Base-by-base conservation (phyloP, 2,797 vertebrate genomes). In the Odontamblyopus lacepedii region DNA sequence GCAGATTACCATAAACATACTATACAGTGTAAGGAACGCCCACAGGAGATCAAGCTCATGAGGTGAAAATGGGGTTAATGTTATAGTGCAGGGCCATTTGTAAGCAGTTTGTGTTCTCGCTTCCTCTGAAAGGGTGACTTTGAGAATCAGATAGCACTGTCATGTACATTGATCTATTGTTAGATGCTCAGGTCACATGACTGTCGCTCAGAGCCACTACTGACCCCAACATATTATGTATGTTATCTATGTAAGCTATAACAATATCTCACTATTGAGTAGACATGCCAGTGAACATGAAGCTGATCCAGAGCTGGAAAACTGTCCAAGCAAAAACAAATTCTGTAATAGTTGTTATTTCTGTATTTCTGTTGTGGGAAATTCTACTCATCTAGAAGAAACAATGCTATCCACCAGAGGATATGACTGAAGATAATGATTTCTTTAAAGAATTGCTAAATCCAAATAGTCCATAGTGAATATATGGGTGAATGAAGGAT, bases 151-250 rank as follows among this genome's bases (percentile, higher is more conserved):
- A 82, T 41, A 3, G 23, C 29, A 63, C 78, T 8, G 63, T 74
- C 55, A 15, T 71, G 82, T 77, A 70, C 80, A 88, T 81, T 26
- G 83, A 88, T 82, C 74, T 12, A 2, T 74, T 76, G 56, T 67
- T 55, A 70, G 26, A 60, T 53, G 48, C 60, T 75, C 69, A 30
- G 9, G 0, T 82, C 83, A 55, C 6, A 53, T 69, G 63, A 61
- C 2, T 29, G 60, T 41, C 44, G 62, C 32, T n/a, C 18, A 35
- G 53, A 64, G 27, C 73, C 72, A 57, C 15, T n/a, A 23, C 64
- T 68, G 67, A 75, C 60, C 57, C 55, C 5, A 63, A 74, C 69
- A 76, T 61, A 18, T 32, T 61, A 72, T 63, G 2, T 32, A 55
- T 48, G 5, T 59, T 60, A 48, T 8, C 57, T 51, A 12, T 57